Conservation (phyloP, 2,888 invertebrate species). For the Cremastobaeus sp. region DNA sequence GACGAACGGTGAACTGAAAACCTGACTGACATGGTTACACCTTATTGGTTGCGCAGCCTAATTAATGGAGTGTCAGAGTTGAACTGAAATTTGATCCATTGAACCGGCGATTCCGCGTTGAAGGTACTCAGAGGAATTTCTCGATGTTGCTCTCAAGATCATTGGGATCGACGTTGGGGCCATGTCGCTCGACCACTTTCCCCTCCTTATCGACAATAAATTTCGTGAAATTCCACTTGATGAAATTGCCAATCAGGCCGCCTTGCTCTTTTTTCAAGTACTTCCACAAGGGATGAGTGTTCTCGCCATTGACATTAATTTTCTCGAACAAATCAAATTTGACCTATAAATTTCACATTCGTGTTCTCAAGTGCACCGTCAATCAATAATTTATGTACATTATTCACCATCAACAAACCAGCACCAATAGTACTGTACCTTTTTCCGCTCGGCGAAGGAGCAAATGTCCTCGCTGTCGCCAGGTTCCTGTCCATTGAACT, state of each 20-base stretch:
- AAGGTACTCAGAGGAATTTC: no score
- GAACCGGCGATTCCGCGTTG: no score
- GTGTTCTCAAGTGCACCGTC: constrained; percentile 79
- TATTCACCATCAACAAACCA: neutral
- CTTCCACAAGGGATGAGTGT: constrained; percentile 78
- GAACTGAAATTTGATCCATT: no score
- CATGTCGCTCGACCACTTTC: constrained; percentile 83
- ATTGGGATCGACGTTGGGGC: constrained; percentile 81
- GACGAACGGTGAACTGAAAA: no score
- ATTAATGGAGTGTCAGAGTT: no score
- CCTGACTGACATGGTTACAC: no score
- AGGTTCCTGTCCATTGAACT: constrained; percentile 87
- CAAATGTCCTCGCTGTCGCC: constrained; percentile 83
- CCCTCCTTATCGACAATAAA: constrained; percentile 88
- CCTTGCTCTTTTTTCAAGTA: constrained; percentile 74
- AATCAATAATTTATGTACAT: constrained; percentile 79
- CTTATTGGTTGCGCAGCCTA: no score
- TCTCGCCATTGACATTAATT: constrained; percentile 76
- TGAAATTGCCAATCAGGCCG: constrained; percentile 81
- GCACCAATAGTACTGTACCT: constrained; percentile 72
- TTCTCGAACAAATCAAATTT: constrained; percentile 77
- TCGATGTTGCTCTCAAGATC: constrained; percentile 80
- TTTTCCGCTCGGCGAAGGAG: constrained; percentile 82
- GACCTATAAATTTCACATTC: constrained; percentile 61
- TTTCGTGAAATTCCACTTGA: constrained; percentile 93